A percentile compares a stretch with the other conserved stretches of the same genome.
These are phyloP conservation scores for Lipophrys pholis DNA, from an alignment of 2,113 vertebrate genomes.

Conservation along the genomic window DNA sequence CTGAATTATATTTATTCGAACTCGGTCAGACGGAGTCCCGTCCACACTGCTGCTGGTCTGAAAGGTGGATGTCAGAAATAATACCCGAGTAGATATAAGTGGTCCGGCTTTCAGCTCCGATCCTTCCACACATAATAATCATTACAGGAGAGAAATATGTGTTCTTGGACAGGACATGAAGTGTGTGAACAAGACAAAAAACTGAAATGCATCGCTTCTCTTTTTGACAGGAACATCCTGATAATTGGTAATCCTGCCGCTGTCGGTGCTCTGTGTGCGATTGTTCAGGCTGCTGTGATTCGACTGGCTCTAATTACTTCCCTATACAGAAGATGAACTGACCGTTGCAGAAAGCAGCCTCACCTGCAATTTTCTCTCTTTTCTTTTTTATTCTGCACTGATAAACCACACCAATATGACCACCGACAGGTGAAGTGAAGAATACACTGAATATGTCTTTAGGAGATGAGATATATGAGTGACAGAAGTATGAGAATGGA, in stretches of 20 bases:
- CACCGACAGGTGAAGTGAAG: too few species aligned
- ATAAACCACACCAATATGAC: too few species aligned
- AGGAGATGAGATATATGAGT: too few species aligned
- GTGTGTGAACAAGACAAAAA: background rate
- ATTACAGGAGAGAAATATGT: background rate
- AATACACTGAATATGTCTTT: too few species aligned
- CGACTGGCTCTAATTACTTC: conserved; percentile 4
- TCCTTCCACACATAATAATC: background rate
- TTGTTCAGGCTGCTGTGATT: background rate
- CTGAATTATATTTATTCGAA: background rate
- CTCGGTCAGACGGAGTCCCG: too few species aligned
- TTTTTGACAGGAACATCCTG: background rate
- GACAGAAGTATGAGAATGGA: too few species aligned
- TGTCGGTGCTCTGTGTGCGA: background rate
- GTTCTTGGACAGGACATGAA: background rate
- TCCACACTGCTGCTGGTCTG: background rate
- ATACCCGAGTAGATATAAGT: background rate
- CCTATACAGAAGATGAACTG: background rate
- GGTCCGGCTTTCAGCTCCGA: background rate
- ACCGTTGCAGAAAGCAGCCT: background rate
- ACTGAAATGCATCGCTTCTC: background rate
- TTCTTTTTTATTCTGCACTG: too few species aligned
- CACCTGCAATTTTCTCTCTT: background rate
- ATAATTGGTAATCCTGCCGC: background rate
- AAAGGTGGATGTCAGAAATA: background rate